phyloP scores from a whole-genome alignment of 2,888 invertebrate genomes.

The Aleiodes leptofemur region DNA sequence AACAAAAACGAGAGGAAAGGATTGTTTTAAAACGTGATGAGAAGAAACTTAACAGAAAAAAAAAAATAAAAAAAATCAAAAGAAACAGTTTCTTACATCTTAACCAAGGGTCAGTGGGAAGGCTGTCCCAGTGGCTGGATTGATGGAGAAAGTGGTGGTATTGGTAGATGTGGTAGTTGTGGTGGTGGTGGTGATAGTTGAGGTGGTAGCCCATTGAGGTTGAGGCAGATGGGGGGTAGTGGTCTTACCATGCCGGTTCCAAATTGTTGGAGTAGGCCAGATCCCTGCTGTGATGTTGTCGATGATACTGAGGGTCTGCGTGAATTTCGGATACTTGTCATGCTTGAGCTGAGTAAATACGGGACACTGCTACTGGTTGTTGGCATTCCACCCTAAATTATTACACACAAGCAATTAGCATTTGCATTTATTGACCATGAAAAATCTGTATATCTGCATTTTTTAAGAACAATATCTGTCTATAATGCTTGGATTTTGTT shows the following conservation, averaged over 20 bases:
- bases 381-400: slow-evolving; percentile 88
- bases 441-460: too few relatives aligned
- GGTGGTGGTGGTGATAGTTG: slow-evolving; percentile 54
- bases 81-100: slow-evolving; percentile 75
- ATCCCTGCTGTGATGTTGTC: slow-evolving; percentile 81
- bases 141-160: slow-evolving; percentile 75
- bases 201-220: slow-evolving; percentile 80
- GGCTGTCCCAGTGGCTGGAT: slow-evolving; percentile 77
- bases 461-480: too few relatives aligned
- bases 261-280: slow-evolving; percentile 90
- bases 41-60: slow-evolving; percentile 29
- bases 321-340: slow-evolving; percentile 83
- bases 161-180: slow-evolving; percentile 57
- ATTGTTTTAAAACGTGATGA: slow-evolving; percentile 17
- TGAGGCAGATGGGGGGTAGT: slow-evolving; percentile 81
- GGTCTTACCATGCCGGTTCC: slow-evolving; percentile 96
- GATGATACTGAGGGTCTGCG: slow-evolving; percentile 85
- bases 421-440: too few relatives aligned
- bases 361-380: slow-evolving; percentile 93
- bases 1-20: slow-evolving; percentile 13
- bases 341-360: slow-evolving; percentile 87
- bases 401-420: not conserved
- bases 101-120: slow-evolving; percentile 77
- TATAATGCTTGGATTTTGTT: too few relatives aligned
- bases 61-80: slow-evolving; percentile 38